Evolutionary conservation across 2,888 invertebrate genomes (phyloP).

Genomic region (Pseudococcus jackbeardsleyi): DNA sequence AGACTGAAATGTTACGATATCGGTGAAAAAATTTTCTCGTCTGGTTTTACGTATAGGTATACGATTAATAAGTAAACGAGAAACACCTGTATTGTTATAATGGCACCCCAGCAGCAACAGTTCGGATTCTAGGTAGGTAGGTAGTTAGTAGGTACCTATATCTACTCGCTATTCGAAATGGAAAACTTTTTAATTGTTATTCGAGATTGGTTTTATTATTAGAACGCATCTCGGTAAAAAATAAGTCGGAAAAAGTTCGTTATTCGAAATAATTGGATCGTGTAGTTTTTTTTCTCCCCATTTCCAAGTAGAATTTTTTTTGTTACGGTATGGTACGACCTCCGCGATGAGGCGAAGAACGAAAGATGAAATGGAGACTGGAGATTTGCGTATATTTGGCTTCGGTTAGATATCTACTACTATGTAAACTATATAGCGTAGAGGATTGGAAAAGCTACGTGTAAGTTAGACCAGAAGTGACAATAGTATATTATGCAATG

Average conservation of each 20-base stretch:
- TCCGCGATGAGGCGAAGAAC: background rate
- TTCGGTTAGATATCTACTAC: background rate
- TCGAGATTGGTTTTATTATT: constrained; percentile 15
- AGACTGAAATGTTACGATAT: background rate
- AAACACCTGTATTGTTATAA: background rate
- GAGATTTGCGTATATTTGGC: constrained; percentile 4
- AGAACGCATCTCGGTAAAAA: background rate
- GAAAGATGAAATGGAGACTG: background rate
- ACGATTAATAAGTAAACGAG: background rate
- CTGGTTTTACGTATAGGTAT: background rate
- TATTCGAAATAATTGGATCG: constrained; percentile 18
- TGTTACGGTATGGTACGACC: background rate
- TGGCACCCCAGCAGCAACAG: background rate
- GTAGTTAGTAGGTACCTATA: no score
- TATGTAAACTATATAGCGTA: background rate
- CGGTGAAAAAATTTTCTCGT: background rate
- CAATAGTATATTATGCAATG: no score
- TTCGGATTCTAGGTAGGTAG: background rate
- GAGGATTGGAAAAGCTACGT: background rate
- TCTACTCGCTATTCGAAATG: background rate
- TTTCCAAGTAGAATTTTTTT: background rate
- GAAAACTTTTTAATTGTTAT: constrained; percentile 33
- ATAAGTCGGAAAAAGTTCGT: constrained; percentile 9
- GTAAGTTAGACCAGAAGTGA: background rate
- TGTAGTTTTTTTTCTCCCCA: background rate